Conservation (phyloP, 2,797 vertebrate genomes). For the Urocyon cinereoargenteus region DNA sequence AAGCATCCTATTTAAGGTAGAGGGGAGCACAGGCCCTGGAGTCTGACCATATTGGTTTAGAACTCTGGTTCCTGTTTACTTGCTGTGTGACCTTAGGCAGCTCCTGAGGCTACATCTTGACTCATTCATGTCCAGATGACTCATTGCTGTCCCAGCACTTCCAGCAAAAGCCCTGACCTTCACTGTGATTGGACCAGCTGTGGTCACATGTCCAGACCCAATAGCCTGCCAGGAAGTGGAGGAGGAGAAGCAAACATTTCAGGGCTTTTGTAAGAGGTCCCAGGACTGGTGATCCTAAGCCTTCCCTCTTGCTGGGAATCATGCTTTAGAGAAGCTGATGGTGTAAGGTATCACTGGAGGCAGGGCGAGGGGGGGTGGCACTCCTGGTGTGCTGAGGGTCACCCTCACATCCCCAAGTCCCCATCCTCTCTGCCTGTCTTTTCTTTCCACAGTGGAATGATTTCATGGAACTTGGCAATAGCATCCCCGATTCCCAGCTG, state of each 20-base stretch:
- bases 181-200: background rate
- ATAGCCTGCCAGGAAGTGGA: background rate
- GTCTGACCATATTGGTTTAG: background rate
- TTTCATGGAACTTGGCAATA: conserved; percentile 92
- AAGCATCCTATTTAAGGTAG: background rate
- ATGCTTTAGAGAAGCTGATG: background rate
- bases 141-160: background rate
- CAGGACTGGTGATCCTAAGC: background rate
- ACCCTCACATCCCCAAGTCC: too few species aligned
- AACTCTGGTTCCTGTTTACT: background rate
- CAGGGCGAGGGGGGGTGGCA: background rate
- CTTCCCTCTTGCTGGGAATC: background rate
- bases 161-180: background rate
- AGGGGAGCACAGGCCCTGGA: background rate
- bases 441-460: conserved; percentile 91
- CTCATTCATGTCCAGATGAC: background rate
- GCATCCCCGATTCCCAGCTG: conserved; percentile 88
- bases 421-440: background rate
- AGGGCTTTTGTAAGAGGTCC: background rate
- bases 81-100: background rate
- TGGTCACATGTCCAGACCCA: background rate
- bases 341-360: background rate
- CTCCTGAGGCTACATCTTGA: background rate
- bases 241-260: background rate
- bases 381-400: accelerated